phyloP scores from a whole-genome alignment of 2,113 vertebrate genomes.

The Morone saxatilis region DNA sequence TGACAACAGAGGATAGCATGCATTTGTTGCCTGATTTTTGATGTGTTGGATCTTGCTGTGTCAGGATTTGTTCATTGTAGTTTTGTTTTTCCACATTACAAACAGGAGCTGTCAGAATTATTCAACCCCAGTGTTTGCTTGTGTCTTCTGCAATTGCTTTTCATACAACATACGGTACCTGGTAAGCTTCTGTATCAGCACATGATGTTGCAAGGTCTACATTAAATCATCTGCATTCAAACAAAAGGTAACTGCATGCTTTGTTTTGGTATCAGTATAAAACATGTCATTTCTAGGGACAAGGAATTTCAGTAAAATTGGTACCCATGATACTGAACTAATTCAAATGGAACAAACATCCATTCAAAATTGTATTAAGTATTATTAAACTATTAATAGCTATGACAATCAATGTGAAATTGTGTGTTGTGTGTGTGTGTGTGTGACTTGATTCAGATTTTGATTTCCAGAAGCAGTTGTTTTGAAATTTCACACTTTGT shows the following conservation, averaged over 20 bases:
- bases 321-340: neutral
- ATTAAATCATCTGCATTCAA: neutral
- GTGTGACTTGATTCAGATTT: neutral
- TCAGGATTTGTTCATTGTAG: neutral
- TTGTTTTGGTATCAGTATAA: neutral
- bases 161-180: neutral
- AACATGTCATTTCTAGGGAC: neutral
- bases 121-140: neutral
- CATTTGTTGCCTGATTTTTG: neutral
- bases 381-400: neutral
- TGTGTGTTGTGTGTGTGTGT: too few relatives aligned
- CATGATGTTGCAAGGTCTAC: neutral
- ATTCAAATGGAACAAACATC: neutral
- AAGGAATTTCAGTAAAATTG: neutral
- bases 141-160: neutral
- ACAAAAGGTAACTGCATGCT: neutral
- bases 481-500: neutral
- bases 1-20: neutral
- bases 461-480: neutral
- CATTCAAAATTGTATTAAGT: neutral
- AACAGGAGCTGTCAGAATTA: neutral
- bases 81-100: conserved; percentile 5
- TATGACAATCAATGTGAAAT: neutral
- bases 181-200: neutral
- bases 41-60: neutral